Evolutionary conservation across 2,888 invertebrate genomes (phyloP).

Genomic region (Erebia aethiops): DNA sequence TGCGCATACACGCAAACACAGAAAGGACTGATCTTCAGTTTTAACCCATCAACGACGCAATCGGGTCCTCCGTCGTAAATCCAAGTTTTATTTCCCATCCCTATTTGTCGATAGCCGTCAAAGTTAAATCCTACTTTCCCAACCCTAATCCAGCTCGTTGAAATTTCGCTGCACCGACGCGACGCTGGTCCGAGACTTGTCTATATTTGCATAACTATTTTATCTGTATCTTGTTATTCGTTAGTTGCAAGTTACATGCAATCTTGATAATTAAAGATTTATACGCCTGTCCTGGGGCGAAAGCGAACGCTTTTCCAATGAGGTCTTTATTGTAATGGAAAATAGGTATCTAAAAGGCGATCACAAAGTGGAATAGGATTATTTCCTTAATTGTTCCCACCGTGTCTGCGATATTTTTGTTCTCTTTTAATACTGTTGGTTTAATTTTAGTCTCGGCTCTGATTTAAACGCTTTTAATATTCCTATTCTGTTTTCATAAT

Average conservation of each 20-base stretch:
- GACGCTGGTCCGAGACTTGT: conserved; percentile 41
- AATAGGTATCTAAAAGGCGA: conserved; percentile 30
- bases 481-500: conserved; percentile 9
- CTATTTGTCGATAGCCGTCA: conserved; percentile 34
- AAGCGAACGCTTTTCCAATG: conserved; percentile 39
- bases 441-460: conserved; percentile 18
- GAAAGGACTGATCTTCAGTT: too few relatives aligned
- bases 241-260: conserved; percentile 47
- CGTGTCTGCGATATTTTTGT: conserved; percentile 16
- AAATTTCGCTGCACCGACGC: conserved; percentile 44
- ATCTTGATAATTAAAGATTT: conserved; percentile 53
- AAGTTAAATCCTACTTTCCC: conserved; percentile 42
- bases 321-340: conserved; percentile 40
- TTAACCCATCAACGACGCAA: not conserved
- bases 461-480: conserved; percentile 17
- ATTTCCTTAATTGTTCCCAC: conserved; percentile 24
- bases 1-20: too few relatives aligned
- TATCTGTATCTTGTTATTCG: conserved; percentile 53
- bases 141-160: conserved; percentile 52
- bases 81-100: conserved; percentile 1
- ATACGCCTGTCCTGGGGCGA: conserved; percentile 41
- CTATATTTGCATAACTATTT: conserved; percentile 62
- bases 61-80: not conserved
- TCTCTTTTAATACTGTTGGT: conserved; percentile 19
- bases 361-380: conserved; percentile 20